Evolutionary conservation across 2,797 vertebrate species (phyloP).

Genomic region (Columba guinea): DNA sequence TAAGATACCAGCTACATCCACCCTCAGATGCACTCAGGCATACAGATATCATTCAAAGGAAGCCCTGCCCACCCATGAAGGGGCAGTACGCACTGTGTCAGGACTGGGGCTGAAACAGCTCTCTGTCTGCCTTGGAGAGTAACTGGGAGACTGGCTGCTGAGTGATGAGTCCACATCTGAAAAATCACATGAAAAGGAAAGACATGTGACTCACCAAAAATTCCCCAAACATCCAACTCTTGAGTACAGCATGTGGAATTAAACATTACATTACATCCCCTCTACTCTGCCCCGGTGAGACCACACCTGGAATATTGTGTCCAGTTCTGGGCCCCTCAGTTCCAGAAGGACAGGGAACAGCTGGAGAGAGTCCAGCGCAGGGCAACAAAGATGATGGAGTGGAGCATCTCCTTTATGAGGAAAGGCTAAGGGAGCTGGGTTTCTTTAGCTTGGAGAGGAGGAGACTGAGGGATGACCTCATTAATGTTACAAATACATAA

Average conservation of each 20-base stretch:
- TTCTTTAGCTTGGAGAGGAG: too few relatives aligned
- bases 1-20: neutral
- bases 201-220: neutral
- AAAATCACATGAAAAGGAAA: constrained; percentile 15
- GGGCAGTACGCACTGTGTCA: constrained; percentile 69
- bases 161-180: constrained; percentile 55
- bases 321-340: too few relatives aligned
- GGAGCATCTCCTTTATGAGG: too few relatives aligned
- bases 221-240: neutral
- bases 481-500: too few relatives aligned
- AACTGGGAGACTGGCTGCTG: constrained; percentile 69
- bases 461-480: too few relatives aligned
- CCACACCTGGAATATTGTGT: too few relatives aligned
- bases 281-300: too few relatives aligned
- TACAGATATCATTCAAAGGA: neutral
- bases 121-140: constrained; percentile 70
- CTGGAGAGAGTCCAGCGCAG: too few relatives aligned
- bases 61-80: neutral
- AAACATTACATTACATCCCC: neutral
- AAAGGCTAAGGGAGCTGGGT: too few relatives aligned
- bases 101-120: constrained; percentile 76
- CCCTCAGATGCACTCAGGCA: neutral
- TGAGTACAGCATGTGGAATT: neutral
- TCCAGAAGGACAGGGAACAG: too few relatives aligned
- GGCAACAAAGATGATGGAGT: too few relatives aligned